Evolutionary conservation across 1,140 invertebrate species (phyloP).

Genomic region (Drosophila santomea): DNA sequence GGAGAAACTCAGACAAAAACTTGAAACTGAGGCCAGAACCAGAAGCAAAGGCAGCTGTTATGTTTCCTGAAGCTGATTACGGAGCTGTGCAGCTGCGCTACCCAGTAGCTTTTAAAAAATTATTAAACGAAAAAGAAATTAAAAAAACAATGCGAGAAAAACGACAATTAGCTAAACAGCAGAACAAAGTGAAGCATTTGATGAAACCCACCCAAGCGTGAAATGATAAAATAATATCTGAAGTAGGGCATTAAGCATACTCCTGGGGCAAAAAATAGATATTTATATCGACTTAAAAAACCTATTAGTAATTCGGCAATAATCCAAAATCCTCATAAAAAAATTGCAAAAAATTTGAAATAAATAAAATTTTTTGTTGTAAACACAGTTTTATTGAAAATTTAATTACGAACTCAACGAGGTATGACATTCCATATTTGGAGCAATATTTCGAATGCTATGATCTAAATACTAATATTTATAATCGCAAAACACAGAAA

Average conservation of each 20-base stretch:
- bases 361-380: no score
- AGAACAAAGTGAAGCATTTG: constrained; percentile 69
- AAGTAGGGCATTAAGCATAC: not conserved
- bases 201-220: constrained; percentile 58
- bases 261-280: no score
- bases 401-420: no score
- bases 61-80: constrained; percentile 65
- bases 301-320: no score
- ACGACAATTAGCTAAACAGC: constrained; percentile 63
- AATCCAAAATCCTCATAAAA: no score
- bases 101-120: constrained; percentile 53
- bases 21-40: constrained; percentile 7
- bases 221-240: constrained; percentile 76
- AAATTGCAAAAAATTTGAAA: no score
- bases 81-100: constrained; percentile 37
- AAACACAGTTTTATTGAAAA: no score
- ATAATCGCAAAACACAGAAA: no score
- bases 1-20: constrained; percentile 25
- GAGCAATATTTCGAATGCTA: no score
- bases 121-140: constrained; percentile 15
- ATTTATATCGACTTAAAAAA: no score
- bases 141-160: constrained; percentile 57
- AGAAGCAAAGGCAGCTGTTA: constrained; percentile 50
- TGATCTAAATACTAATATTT: no score
- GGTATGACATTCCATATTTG: no score